Percentiles rank a stretch among this genome's conserved stretches.
Evolutionary conservation across 2,113 vertebrate genomes (phyloP).

Genomic region (Passer montanus): DNA sequence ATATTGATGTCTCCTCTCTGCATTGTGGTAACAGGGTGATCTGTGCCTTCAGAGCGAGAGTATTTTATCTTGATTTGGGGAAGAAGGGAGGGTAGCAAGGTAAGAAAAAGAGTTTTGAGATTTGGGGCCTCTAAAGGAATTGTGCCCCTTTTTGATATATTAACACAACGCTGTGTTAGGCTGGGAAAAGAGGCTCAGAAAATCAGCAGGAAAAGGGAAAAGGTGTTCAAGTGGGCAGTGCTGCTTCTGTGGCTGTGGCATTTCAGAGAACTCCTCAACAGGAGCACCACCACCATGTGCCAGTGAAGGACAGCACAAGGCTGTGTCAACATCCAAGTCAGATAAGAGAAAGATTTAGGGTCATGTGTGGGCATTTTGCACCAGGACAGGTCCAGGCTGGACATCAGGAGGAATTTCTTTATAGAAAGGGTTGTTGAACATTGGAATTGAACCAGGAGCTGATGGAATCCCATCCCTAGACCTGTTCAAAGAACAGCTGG

Average conservation of each 20-base stretch:
- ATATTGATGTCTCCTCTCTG: constrained; percentile 47
- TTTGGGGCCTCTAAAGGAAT: not conserved
- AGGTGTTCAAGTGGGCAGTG: not conserved
- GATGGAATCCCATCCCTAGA: not conserved
- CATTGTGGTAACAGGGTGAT: constrained; percentile 37
- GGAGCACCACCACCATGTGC: not conserved
- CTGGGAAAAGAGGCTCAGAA: not conserved
- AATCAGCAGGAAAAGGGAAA: not conserved
- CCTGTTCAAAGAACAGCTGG: not conserved
- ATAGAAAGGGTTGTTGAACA: not conserved
- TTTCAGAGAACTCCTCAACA: not conserved
- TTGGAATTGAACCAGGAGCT: not conserved
- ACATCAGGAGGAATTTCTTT: not conserved
- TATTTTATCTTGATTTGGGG: constrained; percentile 46
- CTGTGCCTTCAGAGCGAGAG: not conserved
- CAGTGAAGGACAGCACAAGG: not conserved
- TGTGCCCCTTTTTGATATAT: not conserved
- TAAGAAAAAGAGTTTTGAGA: not conserved
- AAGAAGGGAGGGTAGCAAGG: not conserved
- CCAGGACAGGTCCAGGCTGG: not conserved
- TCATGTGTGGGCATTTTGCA: not conserved
- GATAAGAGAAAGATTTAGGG: not conserved
- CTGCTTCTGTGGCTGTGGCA: not conserved
- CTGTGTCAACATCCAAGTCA: not conserved
- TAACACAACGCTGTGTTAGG: not conserved